Evolutionary conservation across 2,888 invertebrate genomes (phyloP).

Genomic region (Hartigia nigra): DNA sequence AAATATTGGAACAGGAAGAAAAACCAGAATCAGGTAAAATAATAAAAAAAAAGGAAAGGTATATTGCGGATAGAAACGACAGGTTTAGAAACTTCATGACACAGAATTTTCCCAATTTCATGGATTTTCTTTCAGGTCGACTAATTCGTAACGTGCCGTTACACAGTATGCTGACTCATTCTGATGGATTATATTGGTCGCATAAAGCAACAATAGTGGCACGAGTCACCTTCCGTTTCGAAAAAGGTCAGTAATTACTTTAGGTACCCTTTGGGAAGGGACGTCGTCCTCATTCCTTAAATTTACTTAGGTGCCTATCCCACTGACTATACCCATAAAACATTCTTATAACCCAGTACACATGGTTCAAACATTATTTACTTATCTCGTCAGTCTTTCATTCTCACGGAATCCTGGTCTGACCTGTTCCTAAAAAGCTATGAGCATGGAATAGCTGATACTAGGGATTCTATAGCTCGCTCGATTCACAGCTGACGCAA

Average conservation of each 20-base stretch:
- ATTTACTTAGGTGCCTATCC: background rate
- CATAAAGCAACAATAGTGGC: background rate
- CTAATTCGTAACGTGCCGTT: background rate
- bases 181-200: background rate
- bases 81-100: background rate
- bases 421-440: background rate
- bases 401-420: background rate
- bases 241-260: background rate
- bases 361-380: background rate
- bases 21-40: background rate
- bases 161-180: background rate
- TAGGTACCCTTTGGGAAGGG: background rate
- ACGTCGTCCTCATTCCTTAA: background rate
- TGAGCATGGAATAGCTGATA: background rate
- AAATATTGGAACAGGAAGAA: background rate
- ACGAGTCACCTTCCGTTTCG: background rate
- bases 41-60: background rate
- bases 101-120: background rate
- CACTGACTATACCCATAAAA: background rate
- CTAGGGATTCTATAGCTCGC: background rate
- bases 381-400: background rate
- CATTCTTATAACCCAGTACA: background rate
- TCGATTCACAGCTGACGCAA: conserved; percentile 13
- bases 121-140: background rate
- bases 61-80: background rate